These are phyloP conservation scores for Aporophyla nigra DNA, from an alignment of 2,888 invertebrate species.

Conservation along the genomic window DNA sequence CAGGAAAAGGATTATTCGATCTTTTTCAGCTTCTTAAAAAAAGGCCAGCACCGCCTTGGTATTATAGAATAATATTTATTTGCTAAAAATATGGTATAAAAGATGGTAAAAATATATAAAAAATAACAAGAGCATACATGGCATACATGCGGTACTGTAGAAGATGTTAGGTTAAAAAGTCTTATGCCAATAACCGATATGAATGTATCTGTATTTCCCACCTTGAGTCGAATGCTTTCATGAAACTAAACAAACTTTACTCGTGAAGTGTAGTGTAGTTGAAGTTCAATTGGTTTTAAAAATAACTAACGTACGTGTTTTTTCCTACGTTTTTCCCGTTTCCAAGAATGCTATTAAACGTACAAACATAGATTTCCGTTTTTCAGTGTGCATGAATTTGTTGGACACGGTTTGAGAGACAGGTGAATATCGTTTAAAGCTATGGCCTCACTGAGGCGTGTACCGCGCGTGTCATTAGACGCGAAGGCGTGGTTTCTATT, in stretches of 20 bases:
- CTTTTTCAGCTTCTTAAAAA: too few species aligned
- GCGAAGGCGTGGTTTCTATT: background rate
- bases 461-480: background rate
- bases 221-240: slow-evolving; percentile 30
- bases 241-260: slow-evolving; percentile 21
- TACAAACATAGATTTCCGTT: slow-evolving; percentile 34
- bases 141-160: too few species aligned
- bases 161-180: too few species aligned
- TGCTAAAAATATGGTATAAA: too few species aligned
- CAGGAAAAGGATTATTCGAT: too few species aligned
- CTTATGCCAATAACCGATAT: background rate
- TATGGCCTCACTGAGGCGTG: background rate
- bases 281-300: slow-evolving; percentile 36
- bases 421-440: slow-evolving; percentile 3
- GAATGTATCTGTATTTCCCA: background rate
- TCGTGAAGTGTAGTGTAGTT: slow-evolving; percentile 22
- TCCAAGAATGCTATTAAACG: slow-evolving; percentile 32
- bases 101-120: too few species aligned
- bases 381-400: background rate
- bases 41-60: too few species aligned
- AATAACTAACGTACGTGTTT: slow-evolving; percentile 39
- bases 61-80: too few species aligned
- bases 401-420: background rate
- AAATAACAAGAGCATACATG: too few species aligned
- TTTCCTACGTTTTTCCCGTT: slow-evolving; percentile 26